These are phyloP conservation scores for Leiothrix lutea DNA, from an alignment of 2,113 vertebrate genomes.

Conservation along the genomic window DNA sequence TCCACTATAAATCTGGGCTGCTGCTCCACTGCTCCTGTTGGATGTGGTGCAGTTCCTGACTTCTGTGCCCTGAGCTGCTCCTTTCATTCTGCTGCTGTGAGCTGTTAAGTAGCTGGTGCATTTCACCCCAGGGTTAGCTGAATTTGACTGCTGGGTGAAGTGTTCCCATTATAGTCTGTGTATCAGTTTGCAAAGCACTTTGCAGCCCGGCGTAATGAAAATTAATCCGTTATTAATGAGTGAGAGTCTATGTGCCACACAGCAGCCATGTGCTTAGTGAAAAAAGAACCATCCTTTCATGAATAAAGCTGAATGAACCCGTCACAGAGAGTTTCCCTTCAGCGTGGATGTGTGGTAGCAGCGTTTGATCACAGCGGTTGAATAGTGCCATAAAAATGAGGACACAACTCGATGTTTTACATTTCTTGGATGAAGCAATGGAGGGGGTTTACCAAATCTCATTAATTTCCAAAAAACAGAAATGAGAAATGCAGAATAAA, in stretches of 20 bases:
- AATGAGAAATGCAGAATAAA: background rate
- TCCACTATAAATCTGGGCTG: constrained; percentile 11
- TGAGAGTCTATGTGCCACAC: background rate
- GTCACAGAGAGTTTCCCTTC: background rate
- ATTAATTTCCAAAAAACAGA: background rate
- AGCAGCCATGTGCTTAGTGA: background rate
- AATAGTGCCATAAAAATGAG: background rate
- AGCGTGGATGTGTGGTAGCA: background rate
- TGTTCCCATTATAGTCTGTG: constrained; percentile 16
- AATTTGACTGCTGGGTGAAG: constrained; percentile 32
- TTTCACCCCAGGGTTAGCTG: constrained; percentile 16
- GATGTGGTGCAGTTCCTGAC: constrained; percentile 5
- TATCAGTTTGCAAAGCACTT: constrained; percentile 20
- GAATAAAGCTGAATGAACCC: constrained; percentile 5
- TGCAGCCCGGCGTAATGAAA: background rate
- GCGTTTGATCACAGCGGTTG: background rate
- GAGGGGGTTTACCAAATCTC: background rate
- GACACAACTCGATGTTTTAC: background rate
- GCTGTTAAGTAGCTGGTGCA: constrained; percentile 14
- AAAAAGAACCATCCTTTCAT: background rate
- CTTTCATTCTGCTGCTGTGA: background rate
- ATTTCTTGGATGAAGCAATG: background rate
- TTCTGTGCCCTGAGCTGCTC: background rate
- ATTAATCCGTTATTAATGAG: constrained; percentile 53
- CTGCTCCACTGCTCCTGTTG: background rate